Conservation (phyloP, 2,888 invertebrate genomes). For the Baronia brevicornis region DNA sequence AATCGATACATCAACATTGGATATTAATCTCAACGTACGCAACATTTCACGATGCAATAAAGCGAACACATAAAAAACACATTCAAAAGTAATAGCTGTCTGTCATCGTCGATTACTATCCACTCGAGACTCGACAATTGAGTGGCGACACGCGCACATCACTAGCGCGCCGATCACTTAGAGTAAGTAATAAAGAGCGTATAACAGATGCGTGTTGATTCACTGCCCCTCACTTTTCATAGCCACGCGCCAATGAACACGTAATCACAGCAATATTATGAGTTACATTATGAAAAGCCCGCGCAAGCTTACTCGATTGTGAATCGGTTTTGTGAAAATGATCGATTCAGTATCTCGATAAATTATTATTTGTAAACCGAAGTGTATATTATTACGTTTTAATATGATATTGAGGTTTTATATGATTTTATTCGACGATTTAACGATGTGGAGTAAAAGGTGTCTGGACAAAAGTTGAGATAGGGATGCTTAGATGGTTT, state of each 20-base stretch:
- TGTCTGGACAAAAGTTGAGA: too few species aligned
- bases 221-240: conserved; percentile 11
- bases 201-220: conserved; percentile 14
- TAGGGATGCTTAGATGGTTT: too few species aligned
- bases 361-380: too few species aligned
- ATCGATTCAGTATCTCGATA: conserved; percentile 2
- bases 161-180: conserved; percentile 7
- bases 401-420: too few species aligned
- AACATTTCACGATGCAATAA: not conserved
- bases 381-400: too few species aligned
- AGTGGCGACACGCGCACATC: conserved; percentile 5
- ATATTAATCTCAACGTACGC: too few species aligned
- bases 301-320: not conserved
- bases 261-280: conserved; percentile 8
- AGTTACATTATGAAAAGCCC: conserved; percentile 11
- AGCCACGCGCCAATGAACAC: conserved; percentile 14
- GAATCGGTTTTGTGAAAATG: conserved; percentile 7
- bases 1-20: too few species aligned
- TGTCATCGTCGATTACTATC: conserved; percentile 5
- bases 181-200: conserved; percentile 11
- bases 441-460: too few species aligned
- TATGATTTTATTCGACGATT: too few species aligned
- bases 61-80: conserved; percentile 2
- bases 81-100: conserved; percentile 1
- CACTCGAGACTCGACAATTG: conserved; percentile 8